Percentiles rank a stretch among this genome's conserved stretches.
Evolutionary conservation across 1,140 invertebrate species (phyloP).

Genomic region (Macrotrachela quadricornifera): DNA sequence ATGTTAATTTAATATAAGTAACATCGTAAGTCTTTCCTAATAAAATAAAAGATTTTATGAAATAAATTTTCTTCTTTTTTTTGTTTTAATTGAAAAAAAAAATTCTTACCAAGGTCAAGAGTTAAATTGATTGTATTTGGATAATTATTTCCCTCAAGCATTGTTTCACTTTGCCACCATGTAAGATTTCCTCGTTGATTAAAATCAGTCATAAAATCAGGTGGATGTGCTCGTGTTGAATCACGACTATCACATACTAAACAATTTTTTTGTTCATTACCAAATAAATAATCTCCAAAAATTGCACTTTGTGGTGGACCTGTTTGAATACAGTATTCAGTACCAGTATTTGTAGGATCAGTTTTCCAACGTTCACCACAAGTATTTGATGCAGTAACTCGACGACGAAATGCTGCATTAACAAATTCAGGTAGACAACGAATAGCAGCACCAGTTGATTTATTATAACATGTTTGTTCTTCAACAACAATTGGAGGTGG

Average conservation of each 20-base stretch:
- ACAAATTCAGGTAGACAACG: conserved; percentile 83
- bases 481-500: too few relatives aligned
- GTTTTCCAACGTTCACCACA: conserved; percentile 44
- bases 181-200: conserved; percentile 58
- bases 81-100: background rate
- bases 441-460: conserved; percentile 34
- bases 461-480: too few relatives aligned
- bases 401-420: conserved; percentile 69
- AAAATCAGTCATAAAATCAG: conserved; percentile 65
- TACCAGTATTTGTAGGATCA: background rate
- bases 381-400: conserved; percentile 78
- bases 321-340: conserved; percentile 63
- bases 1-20: conserved; percentile 74
- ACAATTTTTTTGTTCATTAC: conserved; percentile 35
- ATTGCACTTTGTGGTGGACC: conserved; percentile 34
- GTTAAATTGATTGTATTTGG: conserved; percentile 77
- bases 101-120: conserved; percentile 50
- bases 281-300: too few relatives aligned
- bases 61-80: too few relatives aligned
- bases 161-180: conserved; percentile 96
- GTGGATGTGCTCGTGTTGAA: conserved; percentile 41
- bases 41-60: conserved; percentile 18
- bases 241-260: conserved; percentile 32
- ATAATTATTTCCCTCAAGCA: conserved; percentile 74
- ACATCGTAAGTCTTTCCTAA: conserved; percentile 90